Conservation (phyloP, 2,797 vertebrate genomes). For the Spea hammondii region DNA sequence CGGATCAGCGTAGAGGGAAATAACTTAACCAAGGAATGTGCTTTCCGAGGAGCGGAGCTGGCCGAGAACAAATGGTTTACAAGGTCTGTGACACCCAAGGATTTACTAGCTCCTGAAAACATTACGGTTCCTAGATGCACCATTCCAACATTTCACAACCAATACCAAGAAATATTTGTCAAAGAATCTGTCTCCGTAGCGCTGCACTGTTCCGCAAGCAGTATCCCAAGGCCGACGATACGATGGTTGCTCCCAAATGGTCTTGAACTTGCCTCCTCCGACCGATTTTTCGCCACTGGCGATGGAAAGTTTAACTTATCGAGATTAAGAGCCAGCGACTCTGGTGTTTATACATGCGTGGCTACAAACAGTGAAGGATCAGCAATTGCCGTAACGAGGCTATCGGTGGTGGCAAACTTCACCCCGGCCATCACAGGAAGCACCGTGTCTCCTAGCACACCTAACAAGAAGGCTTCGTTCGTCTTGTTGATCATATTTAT, state of each 20-base stretch:
- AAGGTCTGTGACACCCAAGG: constrained; percentile 29
- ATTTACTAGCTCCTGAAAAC: not conserved
- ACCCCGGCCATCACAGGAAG: not conserved
- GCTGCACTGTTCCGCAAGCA: constrained; percentile 15
- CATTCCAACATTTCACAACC: constrained; percentile 3
- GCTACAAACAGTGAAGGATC: constrained; percentile 45
- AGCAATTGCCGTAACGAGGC: constrained; percentile 23
- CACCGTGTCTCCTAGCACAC: not conserved
- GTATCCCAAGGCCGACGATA: constrained; percentile 36
- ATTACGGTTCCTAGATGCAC: constrained; percentile 3
- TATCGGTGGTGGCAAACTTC: not conserved
- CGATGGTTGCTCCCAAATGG: constrained; percentile 47
- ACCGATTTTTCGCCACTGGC: not conserved
- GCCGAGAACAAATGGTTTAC: constrained; percentile 45
- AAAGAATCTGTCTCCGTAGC: constrained; percentile 17
- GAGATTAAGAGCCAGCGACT: not conserved
- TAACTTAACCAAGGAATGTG: constrained; percentile 45
- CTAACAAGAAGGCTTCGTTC: not conserved
- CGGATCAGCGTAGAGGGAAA: constrained; percentile 32
- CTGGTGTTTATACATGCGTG: constrained; percentile 43
- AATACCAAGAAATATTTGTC: constrained; percentile 42
- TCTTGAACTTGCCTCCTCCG: not conserved
- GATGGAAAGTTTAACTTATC: constrained; percentile 22
- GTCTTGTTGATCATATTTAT: constrained; percentile 29
- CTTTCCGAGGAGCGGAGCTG: constrained; percentile 26